phyloP scores from a whole-genome alignment of 2,888 invertebrate genomes.

The Nephrotoma appendiculata region DNA sequence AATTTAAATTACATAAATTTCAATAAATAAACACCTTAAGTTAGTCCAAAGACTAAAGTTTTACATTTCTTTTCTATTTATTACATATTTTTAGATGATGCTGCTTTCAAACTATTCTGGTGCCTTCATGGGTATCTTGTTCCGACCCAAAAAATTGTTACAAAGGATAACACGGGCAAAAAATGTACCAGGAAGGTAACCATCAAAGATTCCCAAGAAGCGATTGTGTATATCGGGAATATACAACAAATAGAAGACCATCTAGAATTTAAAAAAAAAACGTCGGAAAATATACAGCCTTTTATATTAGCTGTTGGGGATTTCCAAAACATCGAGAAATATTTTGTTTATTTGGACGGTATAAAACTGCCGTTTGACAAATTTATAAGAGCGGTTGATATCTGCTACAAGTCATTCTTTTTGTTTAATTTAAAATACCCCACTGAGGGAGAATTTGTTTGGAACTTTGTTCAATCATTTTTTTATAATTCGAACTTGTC shows the following conservation, averaged over 20 bases:
- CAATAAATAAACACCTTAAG: too few species aligned
- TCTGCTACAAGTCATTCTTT: background rate
- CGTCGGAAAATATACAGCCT: background rate
- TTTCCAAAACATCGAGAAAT: background rate
- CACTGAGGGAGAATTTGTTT: background rate
- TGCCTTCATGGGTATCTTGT: conserved; percentile 5
- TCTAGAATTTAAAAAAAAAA: background rate
- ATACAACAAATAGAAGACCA: background rate
- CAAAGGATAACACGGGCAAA: background rate
- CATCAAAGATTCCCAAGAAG: background rate
- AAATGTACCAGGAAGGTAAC: background rate
- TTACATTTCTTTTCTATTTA: too few species aligned
- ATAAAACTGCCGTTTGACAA: background rate
- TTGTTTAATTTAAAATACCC: conserved; percentile 5
- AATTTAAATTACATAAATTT: too few species aligned
- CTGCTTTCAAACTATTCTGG: background rate
- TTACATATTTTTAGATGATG: background rate
- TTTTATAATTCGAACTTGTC: background rate
- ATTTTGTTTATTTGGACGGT: background rate
- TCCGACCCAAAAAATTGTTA: conserved; percentile 1
- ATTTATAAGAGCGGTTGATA: background rate
- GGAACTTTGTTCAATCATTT: background rate
- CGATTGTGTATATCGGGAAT: background rate
- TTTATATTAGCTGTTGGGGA: background rate
- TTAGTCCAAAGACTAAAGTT: too few species aligned